These are phyloP conservation scores for Caranx ignobilis DNA, from an alignment of 2,113 vertebrate genomes.

Conservation along the genomic window DNA sequence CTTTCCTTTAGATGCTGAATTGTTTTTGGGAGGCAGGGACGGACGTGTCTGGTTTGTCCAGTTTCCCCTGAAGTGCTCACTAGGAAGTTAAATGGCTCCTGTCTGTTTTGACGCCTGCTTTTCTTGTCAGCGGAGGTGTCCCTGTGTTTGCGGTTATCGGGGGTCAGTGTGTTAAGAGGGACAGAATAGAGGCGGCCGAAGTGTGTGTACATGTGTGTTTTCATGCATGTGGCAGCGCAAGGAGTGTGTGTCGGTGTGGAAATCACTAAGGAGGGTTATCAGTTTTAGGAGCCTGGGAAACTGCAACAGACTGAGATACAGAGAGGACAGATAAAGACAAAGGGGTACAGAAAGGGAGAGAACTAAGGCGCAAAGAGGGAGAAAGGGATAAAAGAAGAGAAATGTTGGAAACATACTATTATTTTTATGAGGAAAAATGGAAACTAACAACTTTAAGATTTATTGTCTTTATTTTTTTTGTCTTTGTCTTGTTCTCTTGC, in stretches of 20 bases:
- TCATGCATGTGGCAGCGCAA: constrained; percentile 21
- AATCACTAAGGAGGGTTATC: constrained; percentile 73
- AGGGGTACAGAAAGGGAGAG: constrained; percentile 35
- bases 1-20: constrained; percentile 3
- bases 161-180: constrained; percentile 38
- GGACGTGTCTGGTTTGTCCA: background rate
- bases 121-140: constrained; percentile 16
- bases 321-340: constrained; percentile 63
- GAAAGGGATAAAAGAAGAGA: background rate
- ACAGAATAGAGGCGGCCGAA: constrained; percentile 8
- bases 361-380: background rate
- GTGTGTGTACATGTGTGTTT: constrained; percentile 46
- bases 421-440: background rate
- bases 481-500: constrained; percentile 13
- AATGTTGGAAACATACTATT: background rate
- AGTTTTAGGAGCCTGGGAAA: constrained; percentile 74
- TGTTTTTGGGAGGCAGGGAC: background rate
- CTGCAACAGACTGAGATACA: constrained; percentile 60
- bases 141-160: constrained; percentile 22
- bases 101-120: background rate
- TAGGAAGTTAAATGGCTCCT: background rate
- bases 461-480: background rate
- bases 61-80: background rate
- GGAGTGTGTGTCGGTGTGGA: constrained; percentile 58
- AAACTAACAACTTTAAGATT: background rate